These are phyloP conservation scores for Anolis apletophallus DNA, from an alignment of 2,797 vertebrate species.

Conservation along the genomic window DNA sequence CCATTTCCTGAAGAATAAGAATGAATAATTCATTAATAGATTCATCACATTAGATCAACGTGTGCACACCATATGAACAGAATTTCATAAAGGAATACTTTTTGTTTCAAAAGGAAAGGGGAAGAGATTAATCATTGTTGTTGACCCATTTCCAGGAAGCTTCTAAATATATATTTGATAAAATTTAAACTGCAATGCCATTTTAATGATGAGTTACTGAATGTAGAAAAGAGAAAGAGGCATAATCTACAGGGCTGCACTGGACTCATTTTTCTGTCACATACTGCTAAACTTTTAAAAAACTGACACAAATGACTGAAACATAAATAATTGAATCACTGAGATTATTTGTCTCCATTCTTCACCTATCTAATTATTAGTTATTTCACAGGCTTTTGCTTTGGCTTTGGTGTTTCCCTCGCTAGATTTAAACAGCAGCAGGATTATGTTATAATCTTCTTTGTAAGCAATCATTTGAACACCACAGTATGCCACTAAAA, in stretches of 20 bases:
- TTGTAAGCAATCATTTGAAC: slow-evolving; percentile 41
- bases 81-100: background rate
- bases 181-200: background rate
- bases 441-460: slow-evolving; percentile 31
- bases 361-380: slow-evolving; percentile 3
- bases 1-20: background rate
- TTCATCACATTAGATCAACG: background rate
- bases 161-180: background rate
- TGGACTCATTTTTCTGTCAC: background rate
- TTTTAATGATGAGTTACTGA: background rate
- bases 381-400: slow-evolving; percentile 43
- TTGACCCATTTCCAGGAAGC: background rate
- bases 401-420: slow-evolving; percentile 38
- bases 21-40: slow-evolving; percentile 4
- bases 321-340: slow-evolving; percentile 20
- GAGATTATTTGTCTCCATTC: slow-evolving; percentile 30
- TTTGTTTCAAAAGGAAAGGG: background rate
- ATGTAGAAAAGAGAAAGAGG: background rate
- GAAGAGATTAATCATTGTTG: background rate
- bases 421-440: slow-evolving; percentile 31
- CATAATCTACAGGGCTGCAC: background rate
- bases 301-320: background rate
- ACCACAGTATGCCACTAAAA: background rate
- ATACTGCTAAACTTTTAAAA: background rate
- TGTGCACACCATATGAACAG: background rate